Conservation (phyloP, 2,888 invertebrate genomes). For the Petrophora chlorosata region DNA sequence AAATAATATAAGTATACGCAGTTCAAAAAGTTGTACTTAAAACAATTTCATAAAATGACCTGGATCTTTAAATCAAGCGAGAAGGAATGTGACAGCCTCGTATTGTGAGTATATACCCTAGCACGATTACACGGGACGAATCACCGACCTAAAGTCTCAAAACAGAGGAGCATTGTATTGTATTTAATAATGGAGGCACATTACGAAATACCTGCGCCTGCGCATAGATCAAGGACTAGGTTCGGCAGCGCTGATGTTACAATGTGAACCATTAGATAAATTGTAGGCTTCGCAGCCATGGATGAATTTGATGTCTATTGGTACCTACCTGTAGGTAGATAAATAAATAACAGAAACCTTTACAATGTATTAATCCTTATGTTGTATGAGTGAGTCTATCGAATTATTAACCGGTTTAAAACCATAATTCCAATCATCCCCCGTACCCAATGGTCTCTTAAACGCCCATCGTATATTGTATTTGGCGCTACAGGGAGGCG, state of each 20-base stretch:
- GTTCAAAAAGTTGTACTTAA: no score
- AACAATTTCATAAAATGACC: no score
- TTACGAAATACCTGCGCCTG: slow-evolving; percentile 65
- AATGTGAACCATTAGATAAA: slow-evolving; percentile 62
- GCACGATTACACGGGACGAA: slow-evolving; percentile 46
- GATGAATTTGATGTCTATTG: neutral
- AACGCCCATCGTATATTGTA: no score
- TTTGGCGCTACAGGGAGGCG: no score
- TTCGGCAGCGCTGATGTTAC: slow-evolving; percentile 54
- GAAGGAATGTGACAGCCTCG: neutral
- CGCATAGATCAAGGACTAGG: slow-evolving; percentile 76
- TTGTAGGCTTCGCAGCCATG: slow-evolving; percentile 39
- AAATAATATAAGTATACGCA: no score
- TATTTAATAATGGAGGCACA: slow-evolving; percentile 54
- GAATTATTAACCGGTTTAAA: no score
- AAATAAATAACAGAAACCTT: no score
- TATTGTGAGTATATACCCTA: slow-evolving; percentile 4
- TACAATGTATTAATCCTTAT: no score
- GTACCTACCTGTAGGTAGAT: no score
- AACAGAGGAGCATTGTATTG: slow-evolving; percentile 56
- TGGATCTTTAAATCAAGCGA: neutral
- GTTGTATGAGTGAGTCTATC: no score
- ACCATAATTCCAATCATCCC: no score
- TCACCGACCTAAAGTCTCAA: slow-evolving; percentile 57
- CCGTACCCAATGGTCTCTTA: no score